These are phyloP conservation scores for Cephonodes hylas DNA, from an alignment of 2,888 invertebrate species.

Conservation along the genomic window DNA sequence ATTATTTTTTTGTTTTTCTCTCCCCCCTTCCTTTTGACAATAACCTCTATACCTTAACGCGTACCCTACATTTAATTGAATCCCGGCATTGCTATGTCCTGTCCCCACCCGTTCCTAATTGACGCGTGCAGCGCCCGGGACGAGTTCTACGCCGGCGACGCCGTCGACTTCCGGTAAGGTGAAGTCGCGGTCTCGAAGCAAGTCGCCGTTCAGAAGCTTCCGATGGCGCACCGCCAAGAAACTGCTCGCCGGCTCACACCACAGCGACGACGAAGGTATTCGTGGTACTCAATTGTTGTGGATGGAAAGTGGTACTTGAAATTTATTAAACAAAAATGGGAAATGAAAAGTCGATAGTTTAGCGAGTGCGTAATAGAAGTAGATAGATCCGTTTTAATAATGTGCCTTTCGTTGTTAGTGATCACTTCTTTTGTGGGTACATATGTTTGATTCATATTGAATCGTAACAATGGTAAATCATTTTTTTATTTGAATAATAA, in stretches of 20 bases:
- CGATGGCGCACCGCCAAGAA: slow-evolving; percentile 92
- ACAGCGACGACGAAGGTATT: slow-evolving; percentile 91
- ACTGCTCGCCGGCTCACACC: slow-evolving; percentile 84
- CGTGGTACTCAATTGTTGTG: slow-evolving; percentile 58
- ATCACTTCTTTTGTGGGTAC: background rate
- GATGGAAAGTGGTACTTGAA: slow-evolving; percentile 28
- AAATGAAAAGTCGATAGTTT: background rate
- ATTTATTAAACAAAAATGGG: background rate
- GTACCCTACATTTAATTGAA: slow-evolving; percentile 5
- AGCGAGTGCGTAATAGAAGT: no score
- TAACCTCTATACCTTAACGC: slow-evolving; percentile 23
- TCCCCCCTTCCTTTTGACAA: slow-evolving; percentile 28
- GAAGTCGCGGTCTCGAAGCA: slow-evolving; percentile 94
- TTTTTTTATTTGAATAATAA: no score
- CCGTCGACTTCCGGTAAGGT: slow-evolving; percentile 82
- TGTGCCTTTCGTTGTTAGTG: background rate
- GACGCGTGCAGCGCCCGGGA: slow-evolving; percentile 58
- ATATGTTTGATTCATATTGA: no score
- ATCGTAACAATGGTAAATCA: no score
- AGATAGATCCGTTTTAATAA: background rate
- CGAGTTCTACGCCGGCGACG: slow-evolving; percentile 69
- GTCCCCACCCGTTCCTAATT: slow-evolving; percentile 32
- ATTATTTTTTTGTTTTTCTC: slow-evolving; percentile 58
- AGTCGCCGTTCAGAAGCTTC: slow-evolving; percentile 96
- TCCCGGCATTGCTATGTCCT: slow-evolving; percentile 17